Conservation (phyloP, 2,888 invertebrate genomes). For the Machimus rusticus region DNA sequence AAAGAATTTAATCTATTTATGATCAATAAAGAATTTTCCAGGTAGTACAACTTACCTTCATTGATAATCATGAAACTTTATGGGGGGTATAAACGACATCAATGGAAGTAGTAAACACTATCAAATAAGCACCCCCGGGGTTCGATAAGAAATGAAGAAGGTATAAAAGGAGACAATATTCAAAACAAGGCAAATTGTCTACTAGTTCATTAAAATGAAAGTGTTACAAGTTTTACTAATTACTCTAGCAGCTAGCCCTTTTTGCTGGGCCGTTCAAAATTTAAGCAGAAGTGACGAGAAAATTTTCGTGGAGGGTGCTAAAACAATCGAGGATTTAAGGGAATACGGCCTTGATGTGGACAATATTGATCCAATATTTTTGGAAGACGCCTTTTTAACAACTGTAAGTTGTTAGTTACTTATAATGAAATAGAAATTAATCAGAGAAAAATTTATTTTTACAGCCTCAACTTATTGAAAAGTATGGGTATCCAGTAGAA, state of each 20-base stretch:
- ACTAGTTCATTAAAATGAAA: neutral
- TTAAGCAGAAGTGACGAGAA: neutral
- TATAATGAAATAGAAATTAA: neutral
- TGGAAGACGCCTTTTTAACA: conserved; percentile 16
- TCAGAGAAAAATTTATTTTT: neutral
- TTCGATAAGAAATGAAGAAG: neutral
- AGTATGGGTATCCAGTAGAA: conserved; percentile 69
- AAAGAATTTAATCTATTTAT: neutral
- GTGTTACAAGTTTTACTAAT: neutral
- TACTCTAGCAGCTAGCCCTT: neutral
- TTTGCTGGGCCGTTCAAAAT: neutral
- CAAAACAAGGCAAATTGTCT: neutral
- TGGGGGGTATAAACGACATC: neutral
- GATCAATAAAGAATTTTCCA: neutral
- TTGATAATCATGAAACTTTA: neutral
- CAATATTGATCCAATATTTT: neutral
- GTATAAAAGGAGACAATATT: neutral
- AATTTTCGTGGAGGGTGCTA: neutral
- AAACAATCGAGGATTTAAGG: neutral
- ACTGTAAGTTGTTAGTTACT: neutral
- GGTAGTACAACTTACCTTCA: neutral
- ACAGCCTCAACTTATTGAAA: conserved; percentile 50
- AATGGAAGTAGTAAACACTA: neutral
- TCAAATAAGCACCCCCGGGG: neutral
- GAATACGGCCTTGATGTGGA: neutral